phyloP scores from a whole-genome alignment of 1,140 invertebrate genomes.

The Hyphantria cunea region DNA sequence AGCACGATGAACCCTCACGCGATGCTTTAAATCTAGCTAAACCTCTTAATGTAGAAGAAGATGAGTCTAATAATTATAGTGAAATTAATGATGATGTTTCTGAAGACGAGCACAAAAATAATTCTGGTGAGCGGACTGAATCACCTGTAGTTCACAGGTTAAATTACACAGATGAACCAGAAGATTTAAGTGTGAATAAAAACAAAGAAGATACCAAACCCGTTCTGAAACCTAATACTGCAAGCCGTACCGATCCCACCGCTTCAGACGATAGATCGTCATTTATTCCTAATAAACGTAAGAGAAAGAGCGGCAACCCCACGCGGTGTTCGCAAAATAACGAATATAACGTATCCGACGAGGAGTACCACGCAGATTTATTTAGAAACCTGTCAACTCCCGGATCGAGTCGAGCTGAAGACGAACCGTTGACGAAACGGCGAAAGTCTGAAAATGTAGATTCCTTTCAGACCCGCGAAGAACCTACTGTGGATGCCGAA shows the following conservation, averaged over 20 bases:
- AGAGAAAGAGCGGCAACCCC: conserved; percentile 94
- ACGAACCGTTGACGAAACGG: conserved; percentile 84
- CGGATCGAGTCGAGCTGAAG: conserved; percentile 59
- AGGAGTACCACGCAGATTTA: conserved; percentile 80
- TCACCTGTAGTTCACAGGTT: conserved; percentile 53
- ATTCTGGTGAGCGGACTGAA: conserved; percentile 41
- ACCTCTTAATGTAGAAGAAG: conserved; percentile 45
- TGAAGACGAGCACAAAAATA: conserved; percentile 75
- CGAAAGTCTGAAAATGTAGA: conserved; percentile 74
- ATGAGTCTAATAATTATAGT: conserved; percentile 64
- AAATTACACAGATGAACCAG: conserved; percentile 82
- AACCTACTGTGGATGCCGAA: conserved; percentile 66
- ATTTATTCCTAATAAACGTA: conserved; percentile 84
- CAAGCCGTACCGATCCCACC: conserved; percentile 72
- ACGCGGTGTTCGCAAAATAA: conserved; percentile 89
- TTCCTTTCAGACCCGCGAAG: conserved; percentile 73
- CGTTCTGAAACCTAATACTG: conserved; percentile 55
- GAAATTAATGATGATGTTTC: conserved; percentile 66
- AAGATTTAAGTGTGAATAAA: conserved; percentile 86
- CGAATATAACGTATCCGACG: conserved; percentile 84
- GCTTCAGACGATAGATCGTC: conserved; percentile 68
- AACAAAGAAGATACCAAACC: conserved; percentile 82
- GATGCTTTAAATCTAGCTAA: conserved; percentile 66
- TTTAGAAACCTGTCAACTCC: conserved; percentile 76
- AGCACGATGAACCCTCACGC: conserved; percentile 57